Percentiles rank a stretch among this genome's conserved stretches.
phyloP scores from a whole-genome alignment of 2,888 invertebrate genomes.

The Celastrina argiolus region DNA sequence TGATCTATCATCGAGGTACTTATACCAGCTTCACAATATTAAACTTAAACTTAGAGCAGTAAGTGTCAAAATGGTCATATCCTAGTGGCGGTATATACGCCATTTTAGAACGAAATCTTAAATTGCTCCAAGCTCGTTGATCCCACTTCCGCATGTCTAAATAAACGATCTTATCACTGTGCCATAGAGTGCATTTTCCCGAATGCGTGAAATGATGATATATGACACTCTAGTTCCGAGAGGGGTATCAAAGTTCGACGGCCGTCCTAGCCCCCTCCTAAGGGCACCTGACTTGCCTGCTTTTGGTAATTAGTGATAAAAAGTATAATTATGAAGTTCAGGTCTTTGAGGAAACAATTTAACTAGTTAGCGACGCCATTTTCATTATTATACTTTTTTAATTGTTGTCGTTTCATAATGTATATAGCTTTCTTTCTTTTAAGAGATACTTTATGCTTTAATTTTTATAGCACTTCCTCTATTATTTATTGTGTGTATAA shows the following conservation, averaged over 20 bases:
- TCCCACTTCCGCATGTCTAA: constrained; percentile 53
- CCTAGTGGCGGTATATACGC: constrained; percentile 38
- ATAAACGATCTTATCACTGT: constrained; percentile 41
- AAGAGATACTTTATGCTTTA: neutral
- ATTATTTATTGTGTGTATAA: too few species aligned
- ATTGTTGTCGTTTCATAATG: neutral
- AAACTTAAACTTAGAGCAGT: constrained; percentile 30
- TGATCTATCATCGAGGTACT: constrained; percentile 50
- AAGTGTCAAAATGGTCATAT: constrained; percentile 36
- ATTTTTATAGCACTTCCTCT: too few species aligned
- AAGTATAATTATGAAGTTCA: constrained; percentile 53
- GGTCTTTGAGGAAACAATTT: constrained; percentile 48
- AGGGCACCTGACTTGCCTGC: constrained; percentile 50
- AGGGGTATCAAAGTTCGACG: constrained; percentile 57
- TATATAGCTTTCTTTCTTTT: neutral
- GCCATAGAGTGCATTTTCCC: constrained; percentile 41
- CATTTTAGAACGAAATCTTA: constrained; percentile 45
- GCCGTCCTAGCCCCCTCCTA: constrained; percentile 67
- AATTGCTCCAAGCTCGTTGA: constrained; percentile 72
- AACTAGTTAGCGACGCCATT: constrained; percentile 7
- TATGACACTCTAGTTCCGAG: constrained; percentile 41
- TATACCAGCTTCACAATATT: constrained; percentile 33
- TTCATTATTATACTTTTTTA: constrained; percentile 12
- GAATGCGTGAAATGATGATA: constrained; percentile 34
- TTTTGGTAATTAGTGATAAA: constrained; percentile 68